These are phyloP conservation scores for Noctuana brunneofusca DNA, from an alignment of 2,888 invertebrate genomes.

Conservation along the genomic window DNA sequence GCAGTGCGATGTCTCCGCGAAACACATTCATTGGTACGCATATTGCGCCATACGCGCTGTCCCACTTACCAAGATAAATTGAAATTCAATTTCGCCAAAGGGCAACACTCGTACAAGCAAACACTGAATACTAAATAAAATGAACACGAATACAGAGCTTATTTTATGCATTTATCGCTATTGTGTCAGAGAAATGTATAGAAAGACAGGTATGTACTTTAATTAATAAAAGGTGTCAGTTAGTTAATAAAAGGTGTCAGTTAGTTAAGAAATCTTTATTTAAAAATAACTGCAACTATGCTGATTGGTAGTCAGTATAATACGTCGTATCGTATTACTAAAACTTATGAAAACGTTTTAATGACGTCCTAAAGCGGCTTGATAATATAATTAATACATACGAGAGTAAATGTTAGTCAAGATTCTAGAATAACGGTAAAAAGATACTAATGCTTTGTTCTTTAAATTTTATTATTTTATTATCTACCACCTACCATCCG, in stretches of 20 bases:
- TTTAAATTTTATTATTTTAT: neutral
- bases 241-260: neutral
- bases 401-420: too few relatives aligned
- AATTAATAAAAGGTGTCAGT: neutral
- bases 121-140: slow-evolving; percentile 51
- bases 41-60: slow-evolving; percentile 67
- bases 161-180: slow-evolving; percentile 6
- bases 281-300: too few relatives aligned
- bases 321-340: too few relatives aligned
- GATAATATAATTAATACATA: too few relatives aligned
- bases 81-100: slow-evolving; percentile 79
- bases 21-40: slow-evolving; percentile 65
- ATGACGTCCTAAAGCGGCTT: too few relatives aligned
- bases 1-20: slow-evolving; percentile 57
- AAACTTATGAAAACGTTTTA: too few relatives aligned
- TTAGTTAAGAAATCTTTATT: neutral
- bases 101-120: slow-evolving; percentile 61
- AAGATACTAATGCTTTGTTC: too few relatives aligned
- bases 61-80: slow-evolving; percentile 77
- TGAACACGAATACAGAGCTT: slow-evolving; percentile 23
- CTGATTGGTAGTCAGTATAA: too few relatives aligned
- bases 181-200: slow-evolving; percentile 5
- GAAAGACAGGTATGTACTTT: too few relatives aligned
- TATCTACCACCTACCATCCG: neutral
- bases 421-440: too few relatives aligned